Conservation (phyloP, 2,113 vertebrate species). For the Plotosus lineatus region DNA sequence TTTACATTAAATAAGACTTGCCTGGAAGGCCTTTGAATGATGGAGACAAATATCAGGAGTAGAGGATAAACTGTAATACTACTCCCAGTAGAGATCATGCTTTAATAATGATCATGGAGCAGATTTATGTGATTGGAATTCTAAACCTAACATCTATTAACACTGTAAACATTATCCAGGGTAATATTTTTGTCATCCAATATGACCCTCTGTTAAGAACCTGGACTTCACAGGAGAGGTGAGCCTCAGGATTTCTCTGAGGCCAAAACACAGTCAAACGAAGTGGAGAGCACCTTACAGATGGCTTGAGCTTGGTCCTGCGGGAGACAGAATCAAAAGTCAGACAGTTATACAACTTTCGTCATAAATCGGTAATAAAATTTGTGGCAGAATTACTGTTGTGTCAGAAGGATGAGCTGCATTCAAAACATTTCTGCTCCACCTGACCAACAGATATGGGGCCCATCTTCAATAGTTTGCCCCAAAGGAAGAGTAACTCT, state of each 20-base stretch:
- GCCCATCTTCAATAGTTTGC: neutral
- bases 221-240: neutral
- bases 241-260: conserved; percentile 84
- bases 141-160: neutral
- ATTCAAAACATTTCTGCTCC: neutral
- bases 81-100: neutral
- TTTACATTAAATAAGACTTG: conserved; percentile 60
- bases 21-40: conserved; percentile 25
- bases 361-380: neutral
- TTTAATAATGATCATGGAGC: neutral
- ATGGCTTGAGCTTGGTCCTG: conserved; percentile 97
- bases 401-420: neutral
- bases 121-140: neutral
- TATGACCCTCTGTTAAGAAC: neutral
- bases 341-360: neutral
- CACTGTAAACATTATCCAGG: conserved; percentile 31
- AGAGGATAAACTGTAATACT: conserved; percentile 27
- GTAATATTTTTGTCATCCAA: neutral
- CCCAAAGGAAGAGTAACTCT: neutral
- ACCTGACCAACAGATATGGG: neutral
- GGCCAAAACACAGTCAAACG: conserved; percentile 87
- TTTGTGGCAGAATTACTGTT: neutral
- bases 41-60: neutral
- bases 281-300: conserved; percentile 91
- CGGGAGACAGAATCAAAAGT: conserved; percentile 13